Conservation (phyloP, 2,113 vertebrate species). For the Paradoxurus hermaphroditus region DNA sequence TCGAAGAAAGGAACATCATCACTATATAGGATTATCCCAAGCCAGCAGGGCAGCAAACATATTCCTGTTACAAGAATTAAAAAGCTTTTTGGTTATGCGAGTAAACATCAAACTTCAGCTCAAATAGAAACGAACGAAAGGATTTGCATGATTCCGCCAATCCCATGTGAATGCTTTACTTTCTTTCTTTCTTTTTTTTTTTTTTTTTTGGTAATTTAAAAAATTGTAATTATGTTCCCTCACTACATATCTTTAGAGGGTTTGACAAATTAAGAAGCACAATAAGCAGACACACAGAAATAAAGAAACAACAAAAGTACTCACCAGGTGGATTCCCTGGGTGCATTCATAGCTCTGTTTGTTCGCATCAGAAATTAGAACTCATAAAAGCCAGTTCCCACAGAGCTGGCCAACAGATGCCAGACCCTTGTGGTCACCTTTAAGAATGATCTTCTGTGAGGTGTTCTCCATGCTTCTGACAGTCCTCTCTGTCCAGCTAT, state of each 20-base stretch:
- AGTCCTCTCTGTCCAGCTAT: background rate
- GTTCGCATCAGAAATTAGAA: constrained; percentile 47
- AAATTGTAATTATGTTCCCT: background rate
- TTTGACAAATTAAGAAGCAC: constrained; percentile 28
- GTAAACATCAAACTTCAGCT: background rate
- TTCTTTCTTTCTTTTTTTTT: too few relatives aligned
- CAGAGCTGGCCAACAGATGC: constrained; percentile 38
- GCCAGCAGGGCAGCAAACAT: background rate
- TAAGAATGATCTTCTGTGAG: background rate
- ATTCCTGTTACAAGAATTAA: background rate
- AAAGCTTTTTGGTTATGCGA: background rate
- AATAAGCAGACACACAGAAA: background rate
- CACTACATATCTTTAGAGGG: background rate
- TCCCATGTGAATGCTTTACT: background rate
- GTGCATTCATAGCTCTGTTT: background rate
- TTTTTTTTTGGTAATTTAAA: background rate
- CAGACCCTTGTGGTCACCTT: background rate
- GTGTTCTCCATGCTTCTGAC: background rate
- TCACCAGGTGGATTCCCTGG: constrained; percentile 12
- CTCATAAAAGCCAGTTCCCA: constrained; percentile 32
- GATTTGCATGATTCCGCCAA: background rate
- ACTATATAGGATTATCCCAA: background rate
- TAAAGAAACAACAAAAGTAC: background rate
- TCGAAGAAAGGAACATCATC: background rate
- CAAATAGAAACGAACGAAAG: background rate